Evolutionary conservation across 2,113 vertebrate genomes (phyloP).

Genomic region (Eulemur macaco): DNA sequence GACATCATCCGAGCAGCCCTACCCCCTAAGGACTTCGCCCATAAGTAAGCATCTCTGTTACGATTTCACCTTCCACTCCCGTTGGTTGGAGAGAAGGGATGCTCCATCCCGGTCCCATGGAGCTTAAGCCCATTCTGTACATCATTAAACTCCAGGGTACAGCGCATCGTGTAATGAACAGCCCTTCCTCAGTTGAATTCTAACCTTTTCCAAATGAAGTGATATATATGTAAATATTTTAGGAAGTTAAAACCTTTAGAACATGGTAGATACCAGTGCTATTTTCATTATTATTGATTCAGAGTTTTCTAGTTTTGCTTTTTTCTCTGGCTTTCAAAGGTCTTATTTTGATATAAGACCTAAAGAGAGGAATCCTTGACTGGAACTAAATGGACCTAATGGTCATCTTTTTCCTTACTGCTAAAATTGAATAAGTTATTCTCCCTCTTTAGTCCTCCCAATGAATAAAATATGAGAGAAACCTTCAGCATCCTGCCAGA

Average conservation of each 20-base stretch:
- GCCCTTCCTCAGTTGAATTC: background rate
- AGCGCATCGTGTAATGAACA: background rate
- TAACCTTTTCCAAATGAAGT: background rate
- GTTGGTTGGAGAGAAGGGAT: background rate
- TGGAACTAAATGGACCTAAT: background rate
- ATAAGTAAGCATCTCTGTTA: conserved; percentile 90
- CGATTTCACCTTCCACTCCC: background rate
- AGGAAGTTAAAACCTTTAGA: background rate
- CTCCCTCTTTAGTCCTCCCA: background rate
- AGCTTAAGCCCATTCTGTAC: background rate
- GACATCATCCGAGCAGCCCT: conserved; percentile 98
- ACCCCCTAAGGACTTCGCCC: conserved; percentile 97
- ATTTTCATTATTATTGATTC: background rate
- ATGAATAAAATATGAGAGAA: background rate
- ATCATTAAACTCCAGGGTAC: fast-evolving
- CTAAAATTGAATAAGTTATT: background rate
- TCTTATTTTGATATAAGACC: background rate
- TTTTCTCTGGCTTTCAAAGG: background rate
- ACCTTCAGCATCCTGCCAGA: background rate
- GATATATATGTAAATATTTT: background rate
- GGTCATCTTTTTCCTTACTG: background rate
- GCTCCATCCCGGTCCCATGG: background rate
- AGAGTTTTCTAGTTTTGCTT: background rate
- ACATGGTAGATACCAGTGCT: background rate
- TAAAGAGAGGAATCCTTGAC: background rate